Percentiles rank a stretch among this genome's conserved stretches.
Conservation (phyloP, 2,888 invertebrate genomes). For the Temnothorax rugatulus region DNA sequence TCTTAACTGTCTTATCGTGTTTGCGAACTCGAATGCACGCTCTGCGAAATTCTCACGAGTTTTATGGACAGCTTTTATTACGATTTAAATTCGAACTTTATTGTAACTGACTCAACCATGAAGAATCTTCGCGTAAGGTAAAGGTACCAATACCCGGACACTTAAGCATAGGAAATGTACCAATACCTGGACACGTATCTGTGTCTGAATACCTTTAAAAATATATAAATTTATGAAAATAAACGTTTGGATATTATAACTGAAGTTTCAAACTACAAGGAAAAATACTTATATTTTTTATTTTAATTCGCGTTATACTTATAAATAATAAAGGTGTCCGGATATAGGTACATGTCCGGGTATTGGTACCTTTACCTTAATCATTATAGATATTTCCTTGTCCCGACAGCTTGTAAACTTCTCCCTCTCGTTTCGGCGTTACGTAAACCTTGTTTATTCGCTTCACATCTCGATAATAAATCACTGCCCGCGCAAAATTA, state of each 20-base stretch:
- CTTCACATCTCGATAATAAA: slow-evolving; percentile 31
- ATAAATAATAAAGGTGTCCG: too few species aligned
- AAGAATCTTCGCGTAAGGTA: slow-evolving; percentile 41
- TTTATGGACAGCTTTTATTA: background rate
- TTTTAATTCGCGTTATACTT: too few species aligned
- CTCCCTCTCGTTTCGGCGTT: background rate
- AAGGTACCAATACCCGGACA: too few species aligned
- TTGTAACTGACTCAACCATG: background rate
- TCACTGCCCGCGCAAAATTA: background rate
- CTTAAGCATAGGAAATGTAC: too few species aligned
- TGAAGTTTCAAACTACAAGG: too few species aligned
- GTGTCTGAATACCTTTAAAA: too few species aligned
- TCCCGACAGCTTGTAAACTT: background rate
- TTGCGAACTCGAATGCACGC: background rate
- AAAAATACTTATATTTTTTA: too few species aligned
- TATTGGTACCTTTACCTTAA: too few species aligned
- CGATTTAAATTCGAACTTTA: background rate
- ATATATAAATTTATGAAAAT: too few species aligned
- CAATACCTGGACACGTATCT: too few species aligned
- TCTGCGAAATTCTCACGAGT: background rate
- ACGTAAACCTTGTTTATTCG: slow-evolving; percentile 40
- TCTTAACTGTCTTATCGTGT: background rate
- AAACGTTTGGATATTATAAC: too few species aligned
- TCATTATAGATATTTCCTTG: slow-evolving; percentile 22
- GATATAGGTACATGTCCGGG: too few species aligned